Evolutionary conservation across 2,797 vertebrate genomes (phyloP), one percentile per base, ranked within the genome.

Genomic region (Philypnodon macrostomus): DNA sequence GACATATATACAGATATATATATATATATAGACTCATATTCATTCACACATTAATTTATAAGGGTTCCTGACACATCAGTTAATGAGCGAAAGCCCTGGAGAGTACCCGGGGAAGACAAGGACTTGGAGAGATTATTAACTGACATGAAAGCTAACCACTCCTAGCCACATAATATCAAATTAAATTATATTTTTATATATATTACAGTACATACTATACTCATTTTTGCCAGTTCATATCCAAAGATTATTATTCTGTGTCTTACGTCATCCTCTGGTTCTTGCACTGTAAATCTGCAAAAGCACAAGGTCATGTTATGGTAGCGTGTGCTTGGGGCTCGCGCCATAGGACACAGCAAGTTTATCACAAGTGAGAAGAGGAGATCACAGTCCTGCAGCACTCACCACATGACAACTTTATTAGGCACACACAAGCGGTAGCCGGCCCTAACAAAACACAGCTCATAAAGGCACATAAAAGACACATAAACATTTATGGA

Each of bases 221-320:
- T n/a, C n/a, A n/a, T n/a, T n/a, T n/a, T n/a, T n/a, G n/a, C n/a
- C n/a, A n/a, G n/a, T n/a, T n/a, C 18, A 24, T 24, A 24, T 21
- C 11, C 49, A 42, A 11, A 18, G 47, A 44, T 63, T 44, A 39
- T 62, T 53, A 52, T 53, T 35, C 44, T 48, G 15, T 17, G 16
- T 36, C 18, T 30, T 31, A 63, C 57, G 48, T 50, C 24, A 40
- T 33, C 42, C 50, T 49, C n/a, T 14, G 27, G 60, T 45, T 55
- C 31, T 58, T 35, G 44, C 21, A 18, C 46, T 36, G 32, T 70
- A 58, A 83, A 57, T 69, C 32, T 40, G 42, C 63, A 69, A 77
- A 70, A 72, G 42, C 68, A 63, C 77, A 85, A 84, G 81, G 81
- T 85, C 81, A 75, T 26, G 53, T 69, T 66, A 58, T 79, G 80